Evolutionary conservation across 2,888 invertebrate species (phyloP).

Genomic region (Himalopsyche tibetana): DNA sequence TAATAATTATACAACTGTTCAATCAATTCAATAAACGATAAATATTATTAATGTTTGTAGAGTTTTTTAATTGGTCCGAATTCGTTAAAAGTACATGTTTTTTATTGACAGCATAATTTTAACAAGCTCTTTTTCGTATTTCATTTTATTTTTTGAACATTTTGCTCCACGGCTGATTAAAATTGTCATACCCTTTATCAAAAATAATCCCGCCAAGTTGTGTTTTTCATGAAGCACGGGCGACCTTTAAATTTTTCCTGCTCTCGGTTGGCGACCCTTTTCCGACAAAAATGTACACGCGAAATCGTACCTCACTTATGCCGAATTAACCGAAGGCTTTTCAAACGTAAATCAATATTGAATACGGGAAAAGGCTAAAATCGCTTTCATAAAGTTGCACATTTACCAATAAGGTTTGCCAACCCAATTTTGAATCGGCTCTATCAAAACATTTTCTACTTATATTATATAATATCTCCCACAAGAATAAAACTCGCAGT

Average conservation of each 20-base stretch:
- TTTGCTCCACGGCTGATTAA: constrained; percentile 15
- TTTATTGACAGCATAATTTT: no score
- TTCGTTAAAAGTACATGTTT: no score
- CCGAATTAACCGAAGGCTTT: constrained; percentile 34
- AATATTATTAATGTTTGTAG: no score
- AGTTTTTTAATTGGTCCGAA: no score
- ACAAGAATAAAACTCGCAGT: background rate
- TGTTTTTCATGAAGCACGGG: constrained; percentile 24
- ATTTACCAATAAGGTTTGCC: constrained; percentile 16
- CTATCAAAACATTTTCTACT: background rate
- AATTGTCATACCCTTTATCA: constrained; percentile 36
- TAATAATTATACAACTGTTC: no score
- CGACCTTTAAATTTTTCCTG: constrained; percentile 41
- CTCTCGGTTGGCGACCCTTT: constrained; percentile 8
- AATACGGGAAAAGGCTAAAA: constrained; percentile 4
- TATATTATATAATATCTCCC: constrained; percentile 10
- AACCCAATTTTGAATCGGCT: background rate
- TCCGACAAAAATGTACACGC: constrained; percentile 17
- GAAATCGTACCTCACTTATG: constrained; percentile 34
- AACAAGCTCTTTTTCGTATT: no score
- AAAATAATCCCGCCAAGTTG: background rate
- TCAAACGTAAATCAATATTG: constrained; percentile 26
- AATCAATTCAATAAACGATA: no score
- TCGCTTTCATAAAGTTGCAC: constrained; percentile 21
- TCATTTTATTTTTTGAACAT: background rate